Evolutionary conservation across 1,140 invertebrate species (phyloP).

Genomic region (Phthorimaea operculella): DNA sequence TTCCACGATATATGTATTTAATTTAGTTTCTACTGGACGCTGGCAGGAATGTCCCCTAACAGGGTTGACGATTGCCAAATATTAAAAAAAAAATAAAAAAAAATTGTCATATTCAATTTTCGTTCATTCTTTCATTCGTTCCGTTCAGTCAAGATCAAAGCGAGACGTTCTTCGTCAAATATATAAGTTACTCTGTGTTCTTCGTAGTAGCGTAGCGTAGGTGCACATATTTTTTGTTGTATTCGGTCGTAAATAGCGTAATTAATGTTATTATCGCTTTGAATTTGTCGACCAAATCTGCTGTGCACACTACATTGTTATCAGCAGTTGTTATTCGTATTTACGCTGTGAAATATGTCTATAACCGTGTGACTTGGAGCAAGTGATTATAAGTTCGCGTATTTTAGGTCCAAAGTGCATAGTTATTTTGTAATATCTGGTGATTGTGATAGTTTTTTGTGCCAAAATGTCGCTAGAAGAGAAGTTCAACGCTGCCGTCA

Average conservation of each 20-base stretch:
- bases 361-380: not conserved
- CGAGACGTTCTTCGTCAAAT: too few relatives aligned
- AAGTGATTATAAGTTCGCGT: conserved; percentile 2
- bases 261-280: not conserved
- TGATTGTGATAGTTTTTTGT: conserved; percentile 24
- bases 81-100: too few relatives aligned
- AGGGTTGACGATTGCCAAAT: too few relatives aligned
- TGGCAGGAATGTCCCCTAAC: too few relatives aligned
- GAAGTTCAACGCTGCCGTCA: conserved; percentile 88
- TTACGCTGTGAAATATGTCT: not conserved
- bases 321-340: not conserved
- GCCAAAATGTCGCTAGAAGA: conserved; percentile 78
- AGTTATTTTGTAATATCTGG: conserved; percentile 27
- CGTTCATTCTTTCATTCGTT: too few relatives aligned
- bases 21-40: too few relatives aligned
- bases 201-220: too few relatives aligned
- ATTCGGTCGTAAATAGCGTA: not conserved
- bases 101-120: too few relatives aligned
- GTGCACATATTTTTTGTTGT: not conserved
- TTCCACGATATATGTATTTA: too few relatives aligned
- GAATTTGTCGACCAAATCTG: not conserved
- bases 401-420: conserved; percentile 53
- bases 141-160: too few relatives aligned
- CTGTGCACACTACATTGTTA: not conserved
- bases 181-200: too few relatives aligned